Conservation (phyloP, 2,888 invertebrate species). For the Synanthedon myopaeformis region DNA sequence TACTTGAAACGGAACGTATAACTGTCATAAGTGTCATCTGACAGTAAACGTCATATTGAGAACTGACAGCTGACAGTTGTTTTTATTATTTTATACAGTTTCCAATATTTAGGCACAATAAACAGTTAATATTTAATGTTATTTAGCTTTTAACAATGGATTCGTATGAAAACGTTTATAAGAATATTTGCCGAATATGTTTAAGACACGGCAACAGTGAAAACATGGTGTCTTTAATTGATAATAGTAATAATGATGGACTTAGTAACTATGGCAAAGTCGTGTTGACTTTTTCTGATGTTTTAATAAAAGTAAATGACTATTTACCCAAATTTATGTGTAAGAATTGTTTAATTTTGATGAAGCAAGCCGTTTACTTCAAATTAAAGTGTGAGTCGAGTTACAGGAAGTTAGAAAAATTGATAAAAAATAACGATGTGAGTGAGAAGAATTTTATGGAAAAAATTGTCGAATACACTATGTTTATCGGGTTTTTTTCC, state of each 20-base stretch:
- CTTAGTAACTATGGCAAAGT: slow-evolving; percentile 40
- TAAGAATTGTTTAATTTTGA: slow-evolving; percentile 30
- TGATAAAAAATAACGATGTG: slow-evolving; percentile 8
- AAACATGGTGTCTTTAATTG: slow-evolving; percentile 36
- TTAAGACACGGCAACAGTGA: slow-evolving; percentile 23
- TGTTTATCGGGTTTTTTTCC: slow-evolving; percentile 22
- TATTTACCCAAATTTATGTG: slow-evolving; percentile 42
- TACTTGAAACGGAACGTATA: too few relatives aligned
- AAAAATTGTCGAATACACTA: slow-evolving; percentile 27
- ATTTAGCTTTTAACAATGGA: slow-evolving; percentile 18
- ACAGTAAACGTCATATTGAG: neutral
- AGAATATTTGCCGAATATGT: slow-evolving; percentile 45
- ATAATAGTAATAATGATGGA: slow-evolving; percentile 25
- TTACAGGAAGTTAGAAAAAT: slow-evolving; percentile 22
- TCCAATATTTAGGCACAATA: neutral
- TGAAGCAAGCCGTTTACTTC: slow-evolving; percentile 44
- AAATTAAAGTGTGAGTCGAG: slow-evolving; percentile 43
- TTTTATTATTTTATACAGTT: neutral
- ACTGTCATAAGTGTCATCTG: too few relatives aligned
- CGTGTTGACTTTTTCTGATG: slow-evolving; percentile 29
- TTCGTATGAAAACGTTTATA: slow-evolving; percentile 27
- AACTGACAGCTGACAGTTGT: neutral
- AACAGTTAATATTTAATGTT: neutral
- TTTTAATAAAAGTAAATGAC: slow-evolving; percentile 29
- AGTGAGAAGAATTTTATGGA: slow-evolving; percentile 16